phyloP scores from a whole-genome alignment of 2,888 invertebrate genomes.

The Drepanosiphum platanoidis region DNA sequence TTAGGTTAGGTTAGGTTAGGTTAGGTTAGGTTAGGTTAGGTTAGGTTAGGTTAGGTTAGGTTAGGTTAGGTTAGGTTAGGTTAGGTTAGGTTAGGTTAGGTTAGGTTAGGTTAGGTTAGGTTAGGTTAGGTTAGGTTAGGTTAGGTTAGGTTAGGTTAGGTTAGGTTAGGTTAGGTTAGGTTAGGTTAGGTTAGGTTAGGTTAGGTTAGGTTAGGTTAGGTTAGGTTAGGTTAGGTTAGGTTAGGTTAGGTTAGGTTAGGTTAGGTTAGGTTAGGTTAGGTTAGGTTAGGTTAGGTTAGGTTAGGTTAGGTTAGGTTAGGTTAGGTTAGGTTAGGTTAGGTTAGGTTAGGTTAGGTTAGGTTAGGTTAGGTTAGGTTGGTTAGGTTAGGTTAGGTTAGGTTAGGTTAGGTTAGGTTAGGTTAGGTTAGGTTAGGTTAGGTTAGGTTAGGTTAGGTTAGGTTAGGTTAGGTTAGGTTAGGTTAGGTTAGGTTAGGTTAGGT shows the following conservation, averaged over 20 bases:
- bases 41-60: slow-evolving; percentile 42
- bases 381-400: no score
- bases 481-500: slow-evolving; percentile 46
- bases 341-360: slow-evolving; percentile 44
- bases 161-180: slow-evolving; percentile 57
- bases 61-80: slow-evolving; percentile 56
- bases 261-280: slow-evolving; percentile 63
- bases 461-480: slow-evolving; percentile 38
- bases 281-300: slow-evolving; percentile 63
- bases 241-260: slow-evolving; percentile 62
- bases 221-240: slow-evolving; percentile 63
- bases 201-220: slow-evolving; percentile 63
- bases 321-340: slow-evolving; percentile 34
- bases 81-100: slow-evolving; percentile 63
- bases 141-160: slow-evolving; percentile 39
- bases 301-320: slow-evolving; percentile 62
- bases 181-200: slow-evolving; percentile 54
- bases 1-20: slow-evolving; percentile 56
- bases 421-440: no score
- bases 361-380: slow-evolving; percentile 52
- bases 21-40: slow-evolving; percentile 36
- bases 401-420: no score
- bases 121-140: slow-evolving; percentile 53
- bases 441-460: slow-evolving; percentile 56
- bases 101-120: slow-evolving; percentile 54